Evolutionary conservation across 2,797 vertebrate genomes (phyloP).

Genomic region (Galagoides demidoff): DNA sequence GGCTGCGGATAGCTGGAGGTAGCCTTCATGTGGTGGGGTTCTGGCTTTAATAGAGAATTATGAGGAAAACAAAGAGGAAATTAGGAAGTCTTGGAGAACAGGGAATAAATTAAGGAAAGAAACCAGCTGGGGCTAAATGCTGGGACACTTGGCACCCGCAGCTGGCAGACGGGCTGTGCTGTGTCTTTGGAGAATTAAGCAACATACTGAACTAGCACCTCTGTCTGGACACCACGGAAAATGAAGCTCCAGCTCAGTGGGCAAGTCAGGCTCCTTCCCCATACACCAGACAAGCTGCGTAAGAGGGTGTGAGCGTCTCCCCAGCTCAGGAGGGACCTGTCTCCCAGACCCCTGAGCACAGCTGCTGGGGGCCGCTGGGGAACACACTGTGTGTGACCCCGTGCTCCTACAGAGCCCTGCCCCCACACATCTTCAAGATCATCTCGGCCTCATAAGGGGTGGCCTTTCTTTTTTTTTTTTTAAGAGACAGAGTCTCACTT

Average conservation of each 20-base stretch:
- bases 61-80: background rate
- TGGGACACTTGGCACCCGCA: background rate
- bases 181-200: background rate
- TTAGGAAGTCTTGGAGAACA: background rate
- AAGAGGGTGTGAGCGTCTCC: accelerated
- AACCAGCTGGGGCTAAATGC: background rate
- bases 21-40: accelerated
- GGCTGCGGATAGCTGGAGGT: too few relatives aligned
- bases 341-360: background rate
- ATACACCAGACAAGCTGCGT: background rate
- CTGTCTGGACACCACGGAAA: accelerated
- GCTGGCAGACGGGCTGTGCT: background rate
- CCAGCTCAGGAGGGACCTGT: background rate
- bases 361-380: background rate
- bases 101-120: background rate
- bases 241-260: too few relatives aligned
- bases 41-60: background rate
- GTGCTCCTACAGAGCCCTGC: background rate
- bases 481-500: too few relatives aligned
- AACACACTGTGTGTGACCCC: background rate
- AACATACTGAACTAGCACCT: background rate
- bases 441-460: background rate
- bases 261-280: too few relatives aligned
- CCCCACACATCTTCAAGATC: background rate
- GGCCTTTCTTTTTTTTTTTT: background rate